Evolutionary conservation across 2,797 vertebrate genomes (phyloP).

Genomic region (Helostoma temminkii): DNA sequence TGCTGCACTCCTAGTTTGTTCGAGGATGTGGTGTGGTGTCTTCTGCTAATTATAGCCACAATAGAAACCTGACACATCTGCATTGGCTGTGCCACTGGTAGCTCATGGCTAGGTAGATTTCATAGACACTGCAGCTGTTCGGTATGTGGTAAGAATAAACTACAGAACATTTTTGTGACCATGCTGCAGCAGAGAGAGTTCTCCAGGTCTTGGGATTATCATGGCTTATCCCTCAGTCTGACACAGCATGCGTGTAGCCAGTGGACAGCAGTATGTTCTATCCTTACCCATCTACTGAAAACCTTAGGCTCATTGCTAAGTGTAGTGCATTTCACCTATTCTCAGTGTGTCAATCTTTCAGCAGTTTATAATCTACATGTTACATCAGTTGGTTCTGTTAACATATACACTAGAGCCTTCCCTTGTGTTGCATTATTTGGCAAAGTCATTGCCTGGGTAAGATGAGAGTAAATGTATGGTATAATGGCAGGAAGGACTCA

Average conservation of each 20-base stretch:
- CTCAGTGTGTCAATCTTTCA: neutral
- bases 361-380: neutral
- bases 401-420: neutral
- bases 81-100: conserved; percentile 33
- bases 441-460: neutral
- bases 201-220: conserved; percentile 73
- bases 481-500: neutral
- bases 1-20: conserved; percentile 29
- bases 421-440: too few species aligned
- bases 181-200: conserved; percentile 60
- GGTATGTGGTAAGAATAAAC: conserved; percentile 43
- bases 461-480: neutral
- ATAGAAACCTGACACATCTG: conserved; percentile 60
- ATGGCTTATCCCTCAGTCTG: conserved; percentile 75
- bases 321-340: conserved; percentile 13
- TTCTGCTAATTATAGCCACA: conserved; percentile 50
- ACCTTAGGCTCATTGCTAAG: conserved; percentile 17
- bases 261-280: conserved; percentile 40
- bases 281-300: conserved; percentile 20
- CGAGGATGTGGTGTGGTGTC: conserved; percentile 54
- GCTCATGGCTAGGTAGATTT: conserved; percentile 30
- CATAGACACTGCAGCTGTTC: conserved; percentile 21
- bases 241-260: conserved; percentile 67
- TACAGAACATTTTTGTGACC: conserved; percentile 37
- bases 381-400: neutral